Evolutionary conservation across 1,140 invertebrate species (phyloP).

Genomic region (Myzus persicae): DNA sequence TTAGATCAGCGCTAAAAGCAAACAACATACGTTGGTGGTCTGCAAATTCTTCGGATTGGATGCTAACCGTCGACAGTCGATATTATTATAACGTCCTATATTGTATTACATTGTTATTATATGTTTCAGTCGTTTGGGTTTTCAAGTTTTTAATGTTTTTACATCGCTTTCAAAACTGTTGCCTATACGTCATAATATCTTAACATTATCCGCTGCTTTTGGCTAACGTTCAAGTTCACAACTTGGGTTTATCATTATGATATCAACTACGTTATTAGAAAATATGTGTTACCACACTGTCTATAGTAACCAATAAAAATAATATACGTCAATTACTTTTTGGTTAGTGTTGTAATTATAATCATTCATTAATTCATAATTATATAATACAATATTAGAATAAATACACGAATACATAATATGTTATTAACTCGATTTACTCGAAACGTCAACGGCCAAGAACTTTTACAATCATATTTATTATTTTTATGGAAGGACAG

Average conservation of each 20-base stretch:
- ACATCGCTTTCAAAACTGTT: neutral
- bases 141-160: neutral
- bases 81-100: neutral
- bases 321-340: neutral
- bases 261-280: neutral
- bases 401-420: neutral
- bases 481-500: neutral
- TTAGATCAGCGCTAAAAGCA: neutral
- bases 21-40: neutral
- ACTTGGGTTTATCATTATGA: neutral
- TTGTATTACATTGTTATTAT: neutral
- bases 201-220: neutral
- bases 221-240: neutral
- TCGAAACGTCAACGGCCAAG: neutral
- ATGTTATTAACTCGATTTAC: neutral
- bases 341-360: neutral
- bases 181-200: neutral
- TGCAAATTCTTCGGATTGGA: neutral
- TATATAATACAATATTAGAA: neutral
- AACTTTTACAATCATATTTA: neutral
- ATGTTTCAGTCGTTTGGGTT: neutral
- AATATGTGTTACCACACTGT: neutral
- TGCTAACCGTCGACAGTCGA: neutral
- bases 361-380: too few species aligned
- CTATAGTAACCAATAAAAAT: neutral